These are phyloP conservation scores for Prinia subflava DNA, from an alignment of 2,113 vertebrate genomes.

Conservation along the genomic window DNA sequence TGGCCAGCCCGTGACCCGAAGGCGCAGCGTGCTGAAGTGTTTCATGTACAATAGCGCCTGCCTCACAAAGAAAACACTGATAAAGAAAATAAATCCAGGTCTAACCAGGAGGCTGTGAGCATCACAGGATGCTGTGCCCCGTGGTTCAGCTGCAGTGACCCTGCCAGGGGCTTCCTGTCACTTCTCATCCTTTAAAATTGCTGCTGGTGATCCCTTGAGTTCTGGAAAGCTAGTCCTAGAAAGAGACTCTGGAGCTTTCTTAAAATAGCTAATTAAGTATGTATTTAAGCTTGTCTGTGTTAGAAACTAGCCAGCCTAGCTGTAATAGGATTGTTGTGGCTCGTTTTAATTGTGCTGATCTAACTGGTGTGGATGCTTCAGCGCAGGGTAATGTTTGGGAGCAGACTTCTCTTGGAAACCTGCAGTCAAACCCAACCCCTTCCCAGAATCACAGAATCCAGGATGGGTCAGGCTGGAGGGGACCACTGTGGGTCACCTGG, in stretches of 20 bases:
- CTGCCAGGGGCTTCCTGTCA: neutral
- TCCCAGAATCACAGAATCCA: neutral
- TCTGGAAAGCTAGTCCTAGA: neutral
- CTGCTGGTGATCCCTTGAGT: neutral
- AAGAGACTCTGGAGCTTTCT: neutral
- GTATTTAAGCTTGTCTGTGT: neutral
- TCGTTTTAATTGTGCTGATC: neutral
- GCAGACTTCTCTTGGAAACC: neutral
- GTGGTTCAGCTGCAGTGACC: neutral
- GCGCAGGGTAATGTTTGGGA: neutral
- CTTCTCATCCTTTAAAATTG: neutral
- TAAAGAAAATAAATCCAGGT: neutral
- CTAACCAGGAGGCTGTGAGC: neutral
- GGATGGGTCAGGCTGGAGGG: neutral
- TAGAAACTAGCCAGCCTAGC: neutral
- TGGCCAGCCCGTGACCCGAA: neutral
- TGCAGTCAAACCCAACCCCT: neutral
- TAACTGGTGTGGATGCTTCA: neutral
- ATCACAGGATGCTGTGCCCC: neutral
- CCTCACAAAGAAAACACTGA: neutral
- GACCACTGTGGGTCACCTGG: neutral
- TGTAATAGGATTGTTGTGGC: slow-evolving; percentile 24
- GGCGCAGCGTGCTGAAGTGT: neutral
- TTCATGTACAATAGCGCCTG: neutral
- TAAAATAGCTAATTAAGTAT: neutral